phyloP scores from a whole-genome alignment of 2,797 vertebrate species.

The Myotis pilosus region DNA sequence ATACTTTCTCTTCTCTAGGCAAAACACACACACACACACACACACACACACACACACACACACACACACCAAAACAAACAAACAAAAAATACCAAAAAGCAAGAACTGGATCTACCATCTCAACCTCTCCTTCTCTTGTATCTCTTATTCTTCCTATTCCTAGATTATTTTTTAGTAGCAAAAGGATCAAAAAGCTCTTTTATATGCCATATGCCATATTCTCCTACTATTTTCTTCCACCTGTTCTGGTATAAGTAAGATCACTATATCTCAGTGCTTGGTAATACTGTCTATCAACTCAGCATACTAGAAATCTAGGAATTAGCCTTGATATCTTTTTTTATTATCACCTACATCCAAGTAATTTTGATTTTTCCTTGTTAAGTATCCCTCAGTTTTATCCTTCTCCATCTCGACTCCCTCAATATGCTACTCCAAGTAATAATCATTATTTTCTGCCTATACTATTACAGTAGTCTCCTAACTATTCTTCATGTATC shows the following conservation, averaged over 20 bases:
- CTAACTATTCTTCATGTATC: not conserved
- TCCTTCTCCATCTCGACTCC: not conserved
- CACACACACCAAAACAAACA: no score
- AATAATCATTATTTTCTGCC: not conserved
- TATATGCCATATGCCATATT: not conserved
- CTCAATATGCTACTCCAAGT: not conserved
- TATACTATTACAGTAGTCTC: not conserved
- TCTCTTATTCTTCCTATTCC: not conserved
- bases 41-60: no score
- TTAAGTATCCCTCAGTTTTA: not conserved
- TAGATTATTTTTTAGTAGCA: not conserved
- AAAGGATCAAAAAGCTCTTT: not conserved
- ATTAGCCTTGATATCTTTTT: not conserved
- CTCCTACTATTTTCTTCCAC: not conserved
- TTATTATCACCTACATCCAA: not conserved
- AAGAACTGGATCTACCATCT: not conserved
- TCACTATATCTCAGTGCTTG: not conserved
- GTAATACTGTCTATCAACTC: not conserved
- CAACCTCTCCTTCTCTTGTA: not conserved
- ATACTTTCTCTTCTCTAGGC: not conserved
- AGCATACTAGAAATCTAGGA: not conserved
- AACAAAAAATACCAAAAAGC: not conserved
- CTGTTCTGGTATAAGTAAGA: not conserved
- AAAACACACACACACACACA: not conserved
- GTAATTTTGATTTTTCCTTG: not conserved